phyloP scores from a whole-genome alignment of 2,888 invertebrate species.

The Imbricaverruca yamaguchii region DNA sequence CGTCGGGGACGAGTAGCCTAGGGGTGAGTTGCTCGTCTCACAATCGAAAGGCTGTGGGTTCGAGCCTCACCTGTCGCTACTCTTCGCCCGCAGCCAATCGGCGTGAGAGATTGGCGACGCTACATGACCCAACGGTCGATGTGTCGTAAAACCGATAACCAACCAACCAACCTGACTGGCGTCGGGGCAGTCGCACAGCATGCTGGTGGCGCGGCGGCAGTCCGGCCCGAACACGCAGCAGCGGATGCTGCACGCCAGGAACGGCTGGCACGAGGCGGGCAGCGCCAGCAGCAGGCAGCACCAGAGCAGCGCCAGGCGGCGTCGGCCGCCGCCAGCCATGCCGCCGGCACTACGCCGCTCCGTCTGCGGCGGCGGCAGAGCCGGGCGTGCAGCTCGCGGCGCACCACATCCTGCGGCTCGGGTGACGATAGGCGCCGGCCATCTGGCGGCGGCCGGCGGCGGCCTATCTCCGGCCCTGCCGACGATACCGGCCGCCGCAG shows the following conservation, averaged over 20 bases:
- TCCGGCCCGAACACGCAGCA: not conserved
- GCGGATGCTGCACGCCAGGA: not conserved
- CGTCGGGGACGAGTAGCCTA: no score
- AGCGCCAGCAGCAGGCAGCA: slow-evolving; percentile 26
- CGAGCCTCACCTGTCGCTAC: no score
- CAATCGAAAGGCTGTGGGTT: no score
- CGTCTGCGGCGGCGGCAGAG: not conserved
- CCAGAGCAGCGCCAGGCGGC: slow-evolving; percentile 29
- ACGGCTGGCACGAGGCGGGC: slow-evolving; percentile 27
- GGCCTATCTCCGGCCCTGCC: no score
- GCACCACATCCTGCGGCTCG: not conserved
- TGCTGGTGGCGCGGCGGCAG: not conserved
- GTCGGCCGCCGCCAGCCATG: slow-evolving; percentile 26
- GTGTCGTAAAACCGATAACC: no score
- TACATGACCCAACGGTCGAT: no score
- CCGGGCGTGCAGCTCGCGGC: not conserved
- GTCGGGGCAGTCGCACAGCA: not conserved
- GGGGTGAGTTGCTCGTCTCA: no score
- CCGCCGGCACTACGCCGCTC: no score
- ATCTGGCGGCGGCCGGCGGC: no score
- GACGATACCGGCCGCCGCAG: no score
- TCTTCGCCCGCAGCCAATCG: no score
- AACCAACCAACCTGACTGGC: not conserved
- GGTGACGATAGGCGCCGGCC: not conserved
- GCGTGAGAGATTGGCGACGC: no score